Conservation (phyloP, 2,888 invertebrate genomes). For the Eristalis intricaria region DNA sequence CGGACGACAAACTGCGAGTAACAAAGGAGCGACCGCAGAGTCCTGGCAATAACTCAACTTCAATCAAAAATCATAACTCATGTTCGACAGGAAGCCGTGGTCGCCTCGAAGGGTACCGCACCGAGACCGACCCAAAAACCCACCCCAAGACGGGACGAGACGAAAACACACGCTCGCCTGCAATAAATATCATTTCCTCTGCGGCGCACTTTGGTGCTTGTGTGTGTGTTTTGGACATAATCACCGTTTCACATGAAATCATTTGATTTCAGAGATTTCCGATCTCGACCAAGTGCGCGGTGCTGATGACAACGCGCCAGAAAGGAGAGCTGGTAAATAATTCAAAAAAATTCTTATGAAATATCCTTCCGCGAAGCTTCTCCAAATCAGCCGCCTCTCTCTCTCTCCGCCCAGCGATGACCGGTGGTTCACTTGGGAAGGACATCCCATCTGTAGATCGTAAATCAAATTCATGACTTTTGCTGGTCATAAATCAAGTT, state of each 20-base stretch:
- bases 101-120: constrained; percentile 38
- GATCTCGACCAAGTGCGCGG: constrained; percentile 45
- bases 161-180: constrained; percentile 60
- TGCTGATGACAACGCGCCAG: constrained; percentile 36
- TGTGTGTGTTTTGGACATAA: constrained; percentile 74
- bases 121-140: constrained; percentile 26
- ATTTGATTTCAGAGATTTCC: background rate
- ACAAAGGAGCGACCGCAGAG: constrained; percentile 39
- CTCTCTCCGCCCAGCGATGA: background rate
- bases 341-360: constrained; percentile 47
- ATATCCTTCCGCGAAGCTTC: constrained; percentile 48
- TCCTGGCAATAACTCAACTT: constrained; percentile 79
- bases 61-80: constrained; percentile 81
- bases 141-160: constrained; percentile 12
- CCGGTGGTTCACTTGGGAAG: background rate
- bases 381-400: background rate
- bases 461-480: constrained; percentile 57
- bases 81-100: constrained; percentile 72
- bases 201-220: too few relatives aligned
- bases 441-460: background rate
- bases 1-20: background rate
- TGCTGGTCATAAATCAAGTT: constrained; percentile 54
- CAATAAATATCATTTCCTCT: constrained; percentile 55
- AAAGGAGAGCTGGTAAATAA: constrained; percentile 29
- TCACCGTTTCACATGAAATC: constrained; percentile 81